These are phyloP conservation scores for Pristionchus maxplancki DNA, from an alignment of 2,888 invertebrate genomes.

Conservation along the genomic window DNA sequence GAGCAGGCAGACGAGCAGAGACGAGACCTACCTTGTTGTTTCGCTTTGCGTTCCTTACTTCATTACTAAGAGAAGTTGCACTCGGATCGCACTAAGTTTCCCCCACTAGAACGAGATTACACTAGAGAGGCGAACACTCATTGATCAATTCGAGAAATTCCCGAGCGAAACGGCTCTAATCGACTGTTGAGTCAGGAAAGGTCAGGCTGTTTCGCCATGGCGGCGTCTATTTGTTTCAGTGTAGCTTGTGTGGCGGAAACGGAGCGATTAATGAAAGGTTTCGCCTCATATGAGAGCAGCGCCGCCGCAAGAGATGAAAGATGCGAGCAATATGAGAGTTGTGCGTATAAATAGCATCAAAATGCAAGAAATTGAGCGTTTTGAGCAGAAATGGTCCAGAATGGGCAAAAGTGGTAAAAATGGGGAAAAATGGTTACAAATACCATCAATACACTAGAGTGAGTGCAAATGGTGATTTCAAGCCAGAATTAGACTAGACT, in stretches of 20 bases:
- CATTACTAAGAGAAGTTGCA: background rate
- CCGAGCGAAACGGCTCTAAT: too few relatives aligned
- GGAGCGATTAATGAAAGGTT: background rate
- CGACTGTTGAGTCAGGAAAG: conserved; percentile 34
- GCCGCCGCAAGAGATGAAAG: too few relatives aligned
- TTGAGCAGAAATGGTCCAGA: background rate
- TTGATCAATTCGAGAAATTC: background rate
- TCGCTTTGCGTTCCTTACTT: background rate
- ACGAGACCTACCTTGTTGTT: background rate
- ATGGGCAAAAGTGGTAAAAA: background rate
- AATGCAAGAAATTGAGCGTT: background rate
- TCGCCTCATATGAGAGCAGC: background rate
- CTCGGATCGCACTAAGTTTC: background rate
- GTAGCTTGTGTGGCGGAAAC: background rate
- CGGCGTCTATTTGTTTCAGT: background rate
- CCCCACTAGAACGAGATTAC: background rate
- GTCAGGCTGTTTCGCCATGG: background rate
- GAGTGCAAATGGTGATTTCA: too few relatives aligned
- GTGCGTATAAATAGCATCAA: background rate
- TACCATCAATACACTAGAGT: too few relatives aligned
- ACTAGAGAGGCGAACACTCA: background rate
- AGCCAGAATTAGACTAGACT: too few relatives aligned
- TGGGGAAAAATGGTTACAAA: background rate
- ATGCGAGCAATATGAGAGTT: too few relatives aligned
- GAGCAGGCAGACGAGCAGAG: background rate